These are phyloP conservation scores for Trachelus troglodyta DNA, from an alignment of 2,888 invertebrate genomes.

Conservation along the genomic window DNA sequence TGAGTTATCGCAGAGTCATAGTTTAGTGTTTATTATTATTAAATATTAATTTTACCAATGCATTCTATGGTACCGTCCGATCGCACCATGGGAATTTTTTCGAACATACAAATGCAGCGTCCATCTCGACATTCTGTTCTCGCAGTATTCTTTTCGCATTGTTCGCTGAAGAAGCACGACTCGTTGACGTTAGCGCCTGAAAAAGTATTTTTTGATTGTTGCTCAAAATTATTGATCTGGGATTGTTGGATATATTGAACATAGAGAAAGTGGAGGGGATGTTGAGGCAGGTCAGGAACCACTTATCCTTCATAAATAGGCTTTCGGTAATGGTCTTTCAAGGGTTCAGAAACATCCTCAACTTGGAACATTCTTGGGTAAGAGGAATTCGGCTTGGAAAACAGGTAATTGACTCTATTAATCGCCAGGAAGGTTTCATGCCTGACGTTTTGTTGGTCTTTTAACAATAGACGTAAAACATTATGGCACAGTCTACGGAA, in stretches of 20 bases:
- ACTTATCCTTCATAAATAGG: background rate
- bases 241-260: background rate
- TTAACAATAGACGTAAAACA: background rate
- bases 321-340: background rate
- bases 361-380: background rate
- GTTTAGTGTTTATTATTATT: background rate
- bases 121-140: conserved; percentile 86
- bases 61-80: conserved; percentile 80
- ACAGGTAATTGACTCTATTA: background rate
- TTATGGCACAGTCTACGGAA: background rate
- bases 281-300: background rate
- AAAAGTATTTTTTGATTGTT: conserved; percentile 50
- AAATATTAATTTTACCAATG: conserved; percentile 70
- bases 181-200: conserved; percentile 84
- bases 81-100: conserved; percentile 78
- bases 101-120: conserved; percentile 82
- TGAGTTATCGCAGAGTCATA: background rate
- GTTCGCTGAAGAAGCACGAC: conserved; percentile 84
- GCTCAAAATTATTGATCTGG: background rate
- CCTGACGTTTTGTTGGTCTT: background rate
- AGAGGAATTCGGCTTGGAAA: background rate
- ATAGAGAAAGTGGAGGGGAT: background rate
- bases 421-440: background rate
- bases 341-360: background rate
- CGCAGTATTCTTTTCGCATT: conserved; percentile 80